Conservation (phyloP, 2,888 invertebrate genomes). For the Heteropelma amictum region DNA sequence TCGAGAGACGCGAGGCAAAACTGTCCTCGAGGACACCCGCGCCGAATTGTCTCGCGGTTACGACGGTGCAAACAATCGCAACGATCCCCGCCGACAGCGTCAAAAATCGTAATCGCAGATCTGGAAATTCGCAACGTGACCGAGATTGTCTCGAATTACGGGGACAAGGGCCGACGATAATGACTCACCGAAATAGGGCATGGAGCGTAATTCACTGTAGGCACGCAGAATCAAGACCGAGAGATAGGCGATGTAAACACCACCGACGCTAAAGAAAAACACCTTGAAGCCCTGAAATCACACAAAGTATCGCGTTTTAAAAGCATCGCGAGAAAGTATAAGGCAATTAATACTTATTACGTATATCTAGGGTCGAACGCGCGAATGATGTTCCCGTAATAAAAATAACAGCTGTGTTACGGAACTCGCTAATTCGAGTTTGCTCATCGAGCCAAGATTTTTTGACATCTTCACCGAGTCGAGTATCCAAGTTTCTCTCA, state of each 20-base stretch:
- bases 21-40: conserved; percentile 94
- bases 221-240: conserved; percentile 90
- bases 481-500: too few species aligned
- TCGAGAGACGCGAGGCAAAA: conserved; percentile 92
- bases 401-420: too few species aligned
- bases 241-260: conserved; percentile 92
- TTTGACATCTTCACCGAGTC: too few species aligned
- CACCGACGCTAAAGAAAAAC: conserved; percentile 92
- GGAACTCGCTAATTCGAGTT: too few species aligned
- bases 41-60: conserved; percentile 91
- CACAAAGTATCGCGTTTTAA: not conserved
- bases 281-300: conserved; percentile 89
- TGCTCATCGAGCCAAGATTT: too few species aligned
- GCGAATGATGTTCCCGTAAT: not conserved
- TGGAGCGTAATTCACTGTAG: conserved; percentile 95
- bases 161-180: not conserved
- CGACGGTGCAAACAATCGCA: conserved; percentile 85
- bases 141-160: not conserved
- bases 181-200: conserved; percentile 96
- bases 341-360: too few species aligned
- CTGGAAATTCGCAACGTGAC: conserved; percentile 80
- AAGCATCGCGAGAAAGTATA: too few species aligned
- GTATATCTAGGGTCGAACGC: not conserved
- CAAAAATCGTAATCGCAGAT: conserved; percentile 93
- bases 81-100: conserved; percentile 92